These are phyloP conservation scores for Meles meles DNA, from an alignment of 2,113 vertebrate species.

Conservation along the genomic window DNA sequence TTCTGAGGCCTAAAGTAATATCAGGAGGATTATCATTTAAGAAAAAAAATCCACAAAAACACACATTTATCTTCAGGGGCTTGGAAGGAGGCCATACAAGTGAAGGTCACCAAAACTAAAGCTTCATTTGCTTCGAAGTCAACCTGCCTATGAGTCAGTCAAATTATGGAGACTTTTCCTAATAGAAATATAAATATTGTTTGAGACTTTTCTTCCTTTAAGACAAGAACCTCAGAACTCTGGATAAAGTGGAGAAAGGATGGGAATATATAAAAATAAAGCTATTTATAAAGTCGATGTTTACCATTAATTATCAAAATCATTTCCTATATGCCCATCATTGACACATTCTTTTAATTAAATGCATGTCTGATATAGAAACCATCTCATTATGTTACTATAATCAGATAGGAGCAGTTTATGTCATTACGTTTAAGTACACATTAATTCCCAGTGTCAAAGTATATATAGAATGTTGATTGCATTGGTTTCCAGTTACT, in stretches of 20 bases:
- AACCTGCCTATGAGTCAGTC: neutral
- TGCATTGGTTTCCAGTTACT: constrained; percentile 49
- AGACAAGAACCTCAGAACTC: neutral
- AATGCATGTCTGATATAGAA: constrained; percentile 54
- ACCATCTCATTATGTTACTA: constrained; percentile 56
- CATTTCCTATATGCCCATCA: constrained; percentile 44
- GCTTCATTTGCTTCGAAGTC: neutral
- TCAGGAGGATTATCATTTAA: neutral
- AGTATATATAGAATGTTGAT: constrained; percentile 66
- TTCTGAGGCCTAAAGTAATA: neutral
- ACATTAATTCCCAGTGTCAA: constrained; percentile 43
- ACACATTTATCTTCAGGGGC: neutral
- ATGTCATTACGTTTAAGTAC: constrained; percentile 67
- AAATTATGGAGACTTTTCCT: neutral
- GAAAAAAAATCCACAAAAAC: neutral
- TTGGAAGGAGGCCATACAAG: neutral
- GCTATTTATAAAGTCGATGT: constrained; percentile 32
- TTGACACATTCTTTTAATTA: constrained; percentile 54
- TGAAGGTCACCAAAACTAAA: neutral
- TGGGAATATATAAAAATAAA: constrained; percentile 14
- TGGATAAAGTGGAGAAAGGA: neutral
- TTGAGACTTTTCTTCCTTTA: neutral
- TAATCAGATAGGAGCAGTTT: constrained; percentile 64
- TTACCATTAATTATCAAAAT: constrained; percentile 54
- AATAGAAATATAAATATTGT: neutral